Evolutionary conservation across 2,888 invertebrate genomes (phyloP).

Genomic region (Pristionchus exspectatus): DNA sequence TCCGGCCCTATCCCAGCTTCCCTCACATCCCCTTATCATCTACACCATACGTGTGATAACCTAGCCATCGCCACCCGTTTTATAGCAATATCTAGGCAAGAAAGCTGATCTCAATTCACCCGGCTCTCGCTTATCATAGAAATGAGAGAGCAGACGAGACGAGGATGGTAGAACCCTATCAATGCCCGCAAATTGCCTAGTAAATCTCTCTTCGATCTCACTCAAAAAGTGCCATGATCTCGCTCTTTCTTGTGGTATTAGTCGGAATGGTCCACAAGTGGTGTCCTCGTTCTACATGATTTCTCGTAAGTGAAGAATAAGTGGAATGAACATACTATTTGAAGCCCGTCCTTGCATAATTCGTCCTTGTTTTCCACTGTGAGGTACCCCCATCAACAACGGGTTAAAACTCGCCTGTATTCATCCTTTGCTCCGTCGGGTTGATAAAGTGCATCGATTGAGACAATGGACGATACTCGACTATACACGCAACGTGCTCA

Average conservation of each 20-base stretch:
- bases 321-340: background rate
- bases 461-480: too few relatives aligned
- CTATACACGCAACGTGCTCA: too few relatives aligned
- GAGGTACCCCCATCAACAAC: background rate
- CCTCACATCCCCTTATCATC: background rate
- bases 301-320: background rate
- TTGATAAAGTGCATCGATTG: slow-evolving; percentile 3
- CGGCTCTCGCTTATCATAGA: slow-evolving; percentile 58
- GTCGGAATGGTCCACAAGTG: background rate
- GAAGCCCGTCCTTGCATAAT: background rate
- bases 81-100: background rate
- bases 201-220: background rate
- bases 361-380: background rate
- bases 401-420: background rate
- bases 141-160: background rate
- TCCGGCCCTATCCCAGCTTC: background rate
- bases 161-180: background rate
- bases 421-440: background rate
- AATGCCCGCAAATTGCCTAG: slow-evolving; percentile 1
- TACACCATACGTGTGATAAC: background rate
- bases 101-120: slow-evolving; percentile 58
- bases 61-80: background rate
- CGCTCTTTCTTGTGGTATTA: background rate
- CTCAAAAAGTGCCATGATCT: slow-evolving; percentile 4
- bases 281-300: background rate